Base-by-base conservation (phyloP, 2,113 vertebrate species). In the Bos javanicus region DNA sequence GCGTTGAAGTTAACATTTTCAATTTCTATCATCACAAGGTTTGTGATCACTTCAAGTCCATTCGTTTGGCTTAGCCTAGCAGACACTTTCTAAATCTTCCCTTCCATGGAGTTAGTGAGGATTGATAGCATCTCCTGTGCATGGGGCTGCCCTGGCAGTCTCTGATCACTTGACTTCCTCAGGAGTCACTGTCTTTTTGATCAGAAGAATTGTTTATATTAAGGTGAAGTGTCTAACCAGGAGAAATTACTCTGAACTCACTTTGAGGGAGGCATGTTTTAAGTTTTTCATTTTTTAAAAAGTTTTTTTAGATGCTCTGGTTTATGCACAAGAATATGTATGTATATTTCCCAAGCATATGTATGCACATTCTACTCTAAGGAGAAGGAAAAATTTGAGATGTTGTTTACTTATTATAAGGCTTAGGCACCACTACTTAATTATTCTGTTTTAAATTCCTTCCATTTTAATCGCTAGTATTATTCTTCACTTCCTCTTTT, bases 1-100 rank as follows among this genome's bases (percentile, higher is more conserved):
- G 12, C 36, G 23, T 50, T 50, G 52, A 96, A 74, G 74, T 85
- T 87, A 87, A 85, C n/a, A 59, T 92, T 95, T 97, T 97, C 54
- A 71, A 21, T 15, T 82, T 90, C 48, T 57, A 2, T 93, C 78
- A 74, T 95, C 59, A 36, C 36, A 90, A 87, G 33, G 96, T 95
- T 90, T 97, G 85, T 83, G 74, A n/a, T 82, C 88, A 59, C 30
- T n/a, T 52, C 25, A 43, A 91, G 36, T 39, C 13, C 7, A 78
- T 82, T 82, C 83, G 92, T 95, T 94, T 82, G 11, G 7, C 5
- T 82, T 94, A 78, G 33, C 5, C 28, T 91, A 36, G 10, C 15
- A 71, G 76, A 90, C 21, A 19, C 19, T 39, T 76, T 21, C 60
- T 88, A 88, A 52, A 30, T 56, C 87, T 96, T 95, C 28, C 36